Conservation (phyloP, 2,113 vertebrate species). For the Dendropsophus ebraccatus region DNA sequence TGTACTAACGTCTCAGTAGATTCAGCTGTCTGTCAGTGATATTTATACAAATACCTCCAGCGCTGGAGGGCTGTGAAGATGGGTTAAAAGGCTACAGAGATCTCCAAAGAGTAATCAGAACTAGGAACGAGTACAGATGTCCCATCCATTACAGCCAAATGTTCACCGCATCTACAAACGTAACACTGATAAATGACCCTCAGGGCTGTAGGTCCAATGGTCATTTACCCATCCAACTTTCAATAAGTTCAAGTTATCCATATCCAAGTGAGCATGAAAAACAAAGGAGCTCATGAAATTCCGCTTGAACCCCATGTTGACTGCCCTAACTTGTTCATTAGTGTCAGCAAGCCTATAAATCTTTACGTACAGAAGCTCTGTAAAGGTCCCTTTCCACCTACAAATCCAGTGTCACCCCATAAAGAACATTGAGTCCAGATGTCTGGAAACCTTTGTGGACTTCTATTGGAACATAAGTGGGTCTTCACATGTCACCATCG, state of each 20-base stretch:
- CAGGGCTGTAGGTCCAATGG: conserved; percentile 49
- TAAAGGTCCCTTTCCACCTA: conserved; percentile 68
- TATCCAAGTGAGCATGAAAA: conserved; percentile 70
- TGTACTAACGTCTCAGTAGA: neutral
- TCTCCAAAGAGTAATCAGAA: conserved; percentile 33
- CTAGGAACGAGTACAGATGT: conserved; percentile 34
- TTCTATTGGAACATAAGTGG: conserved; percentile 32
- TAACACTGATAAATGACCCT: conserved; percentile 51
- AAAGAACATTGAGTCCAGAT: conserved; percentile 66
- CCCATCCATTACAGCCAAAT: conserved; percentile 42
- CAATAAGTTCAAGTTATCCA: conserved; percentile 70
- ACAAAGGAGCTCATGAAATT: conserved; percentile 66
- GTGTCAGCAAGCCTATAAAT: conserved; percentile 72
- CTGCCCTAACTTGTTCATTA: conserved; percentile 65
- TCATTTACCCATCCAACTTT: conserved; percentile 55
- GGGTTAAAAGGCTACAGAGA: conserved; percentile 11
- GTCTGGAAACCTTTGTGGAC: conserved; percentile 34
- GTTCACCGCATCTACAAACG: conserved; percentile 11
- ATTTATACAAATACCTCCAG: neutral
- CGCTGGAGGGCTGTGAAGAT: neutral
- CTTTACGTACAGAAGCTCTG: conserved; percentile 72
- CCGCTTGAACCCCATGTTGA: conserved; percentile 58
- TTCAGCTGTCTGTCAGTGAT: neutral
- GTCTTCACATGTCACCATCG: conserved; percentile 29
- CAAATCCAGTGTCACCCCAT: conserved; percentile 74